Conservation (phyloP, 2,888 invertebrate species). For the Subacronicta megacephala region DNA sequence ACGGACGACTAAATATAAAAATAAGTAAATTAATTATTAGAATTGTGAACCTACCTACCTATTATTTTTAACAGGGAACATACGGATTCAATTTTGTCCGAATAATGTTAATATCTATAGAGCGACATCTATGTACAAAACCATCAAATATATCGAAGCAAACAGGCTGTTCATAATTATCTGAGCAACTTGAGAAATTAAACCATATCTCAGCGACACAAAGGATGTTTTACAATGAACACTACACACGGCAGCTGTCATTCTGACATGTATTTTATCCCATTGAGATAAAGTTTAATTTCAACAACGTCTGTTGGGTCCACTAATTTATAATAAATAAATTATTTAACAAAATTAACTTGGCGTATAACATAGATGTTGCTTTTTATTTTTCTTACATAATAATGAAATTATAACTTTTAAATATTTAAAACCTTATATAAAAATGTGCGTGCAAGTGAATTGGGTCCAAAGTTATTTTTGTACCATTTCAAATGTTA, state of each 20-base stretch:
- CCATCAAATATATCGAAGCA: no score
- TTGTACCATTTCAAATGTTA: slow-evolving; percentile 45
- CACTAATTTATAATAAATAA: no score
- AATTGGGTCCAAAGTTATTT: slow-evolving; percentile 57
- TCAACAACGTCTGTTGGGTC: no score
- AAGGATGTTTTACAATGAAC: no score
- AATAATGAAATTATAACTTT: slow-evolving; percentile 22
- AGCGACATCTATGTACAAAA: slow-evolving; percentile 24
- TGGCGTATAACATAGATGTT: slow-evolving; percentile 22
- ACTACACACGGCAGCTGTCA: no score
- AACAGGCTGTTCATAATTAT: no score
- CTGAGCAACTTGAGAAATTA: no score
- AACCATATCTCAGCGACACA: no score
- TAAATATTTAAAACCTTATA: slow-evolving; percentile 21
- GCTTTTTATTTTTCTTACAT: slow-evolving; percentile 12
- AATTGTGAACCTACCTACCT: background rate
- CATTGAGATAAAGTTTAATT: no score
- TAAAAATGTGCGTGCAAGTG: slow-evolving; percentile 39
- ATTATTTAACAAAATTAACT: no score
- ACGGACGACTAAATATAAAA: slow-evolving; percentile 6
- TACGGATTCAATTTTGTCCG: background rate
- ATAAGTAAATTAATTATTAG: background rate
- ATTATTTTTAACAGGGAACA: no score
- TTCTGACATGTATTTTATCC: no score
- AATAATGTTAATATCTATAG: slow-evolving; percentile 11